Conservation (phyloP, 2,888 invertebrate species). For the Spilarctia lutea region DNA sequence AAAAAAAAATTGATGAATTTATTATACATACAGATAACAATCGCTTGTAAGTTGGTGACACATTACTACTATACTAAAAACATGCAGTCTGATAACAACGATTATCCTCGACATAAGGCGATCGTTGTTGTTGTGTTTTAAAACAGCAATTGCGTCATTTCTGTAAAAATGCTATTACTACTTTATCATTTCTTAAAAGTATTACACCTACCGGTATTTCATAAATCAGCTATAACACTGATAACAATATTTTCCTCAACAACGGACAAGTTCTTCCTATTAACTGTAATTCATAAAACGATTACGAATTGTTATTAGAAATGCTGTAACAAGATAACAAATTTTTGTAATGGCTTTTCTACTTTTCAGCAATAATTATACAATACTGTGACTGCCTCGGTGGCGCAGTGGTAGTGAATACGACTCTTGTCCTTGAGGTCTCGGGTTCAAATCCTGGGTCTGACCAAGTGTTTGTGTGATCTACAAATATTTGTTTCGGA, state of each 20-base stretch:
- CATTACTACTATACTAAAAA: slow-evolving; percentile 29
- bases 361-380: not conserved
- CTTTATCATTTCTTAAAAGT: slow-evolving; percentile 44
- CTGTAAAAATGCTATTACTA: slow-evolving; percentile 15
- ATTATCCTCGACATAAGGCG: slow-evolving; percentile 47
- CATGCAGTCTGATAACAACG: slow-evolving; percentile 53
- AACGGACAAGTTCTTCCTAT: slow-evolving; percentile 10
- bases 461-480: no score
- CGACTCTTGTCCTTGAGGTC: no score
- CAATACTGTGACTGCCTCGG: not conserved
- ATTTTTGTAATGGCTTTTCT: not conserved
- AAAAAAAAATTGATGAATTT: no score
- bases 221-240: slow-evolving; percentile 32
- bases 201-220: slow-evolving; percentile 32
- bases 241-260: slow-evolving; percentile 40
- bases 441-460: no score
- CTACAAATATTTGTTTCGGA: no score
- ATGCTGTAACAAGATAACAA: not conserved
- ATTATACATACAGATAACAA: not conserved
- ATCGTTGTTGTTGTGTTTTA: slow-evolving; percentile 17
- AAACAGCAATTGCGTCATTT: slow-evolving; percentile 36
- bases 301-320: slow-evolving; percentile 17
- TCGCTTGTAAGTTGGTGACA: slow-evolving; percentile 9
- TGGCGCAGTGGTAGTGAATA: no score
- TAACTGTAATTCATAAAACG: slow-evolving; percentile 2